These are phyloP conservation scores for Drosophila ananassae DNA, from an alignment of 1,140 invertebrate species.

Conservation along the genomic window DNA sequence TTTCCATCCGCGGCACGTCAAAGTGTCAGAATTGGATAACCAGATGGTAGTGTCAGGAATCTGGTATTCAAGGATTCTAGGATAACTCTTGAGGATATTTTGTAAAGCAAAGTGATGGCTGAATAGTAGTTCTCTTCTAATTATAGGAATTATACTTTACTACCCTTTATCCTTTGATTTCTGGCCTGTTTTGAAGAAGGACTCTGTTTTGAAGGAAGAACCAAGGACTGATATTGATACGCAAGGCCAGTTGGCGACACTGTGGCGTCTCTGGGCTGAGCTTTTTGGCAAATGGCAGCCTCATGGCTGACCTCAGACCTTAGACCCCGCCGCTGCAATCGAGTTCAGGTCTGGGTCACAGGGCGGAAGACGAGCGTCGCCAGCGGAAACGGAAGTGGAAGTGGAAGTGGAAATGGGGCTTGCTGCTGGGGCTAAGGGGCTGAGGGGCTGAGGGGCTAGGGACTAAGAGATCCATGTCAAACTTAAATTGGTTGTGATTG, in stretches of 20 bases:
- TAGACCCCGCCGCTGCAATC: conserved; percentile 14
- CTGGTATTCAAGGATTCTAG: not conserved
- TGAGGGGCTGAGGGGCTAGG: not conserved
- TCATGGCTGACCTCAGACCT: conserved; percentile 32
- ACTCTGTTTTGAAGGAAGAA: too few species aligned
- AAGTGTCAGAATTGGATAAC: not conserved
- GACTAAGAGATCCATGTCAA: conserved; percentile 1
- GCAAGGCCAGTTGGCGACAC: conserved; percentile 49
- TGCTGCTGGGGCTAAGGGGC: too few species aligned
- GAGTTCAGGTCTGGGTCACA: conserved; percentile 27
- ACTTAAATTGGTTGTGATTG: conserved; percentile 58
- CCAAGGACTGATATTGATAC: conserved; percentile 30
- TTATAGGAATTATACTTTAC: too few species aligned
- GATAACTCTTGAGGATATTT: too few species aligned
- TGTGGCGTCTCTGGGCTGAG: conserved; percentile 23
- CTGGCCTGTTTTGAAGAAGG: not conserved
- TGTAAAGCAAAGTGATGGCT: too few species aligned
- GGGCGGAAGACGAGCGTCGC: conserved; percentile 26
- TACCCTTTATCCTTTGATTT: not conserved
- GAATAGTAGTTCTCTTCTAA: too few species aligned
- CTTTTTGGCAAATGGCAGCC: conserved; percentile 60
- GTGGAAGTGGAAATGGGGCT: too few species aligned
- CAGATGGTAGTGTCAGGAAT: not conserved
- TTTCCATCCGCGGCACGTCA: not conserved
- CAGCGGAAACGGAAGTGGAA: conserved; percentile 30